Base-by-base conservation (phyloP, 2,888 invertebrate genomes). In the Drosophila parthenogenetica region DNA sequence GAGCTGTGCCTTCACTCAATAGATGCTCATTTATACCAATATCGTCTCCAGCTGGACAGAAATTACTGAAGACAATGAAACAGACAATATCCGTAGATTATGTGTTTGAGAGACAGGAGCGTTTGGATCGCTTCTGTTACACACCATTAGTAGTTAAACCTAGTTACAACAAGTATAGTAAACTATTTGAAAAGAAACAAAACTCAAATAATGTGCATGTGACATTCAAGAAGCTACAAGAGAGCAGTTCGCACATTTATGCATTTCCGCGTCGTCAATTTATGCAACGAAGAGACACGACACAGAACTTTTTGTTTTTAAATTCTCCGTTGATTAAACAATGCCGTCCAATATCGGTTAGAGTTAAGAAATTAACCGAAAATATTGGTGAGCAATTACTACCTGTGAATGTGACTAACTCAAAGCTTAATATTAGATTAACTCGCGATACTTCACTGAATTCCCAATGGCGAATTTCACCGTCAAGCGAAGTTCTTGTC, bases 31-130 rank as follows among this genome's bases (percentile, higher is more conserved):
- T 92, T 48, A 93, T 94, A 68, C 93, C 94, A 3, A 91, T 94
- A 59, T 93, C 94, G 11, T 94, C 93, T 35, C 93, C 93, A 13
- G 93, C 93, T 32, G 94, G 94, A 5, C 91, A 93, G 50, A 87
- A 93, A 45, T 83, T 94, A 60, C 89, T 93, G 14, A 93, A 93
- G 76, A 92, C 93, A 45, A 93, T 93, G n/a, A 93, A 93, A 81
- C 90, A 92, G 59, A 90, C 92, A 84, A 84, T 91, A 69, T 90
- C 90, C 4, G 89, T 91, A 70, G 93, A 92, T n/a, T 93, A 93
- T 70, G 91, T 93, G 35, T 91, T 91, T 55, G 94, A 94, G 75
- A 92, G 93, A 40, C 77, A 93, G n/a, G 94, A 94, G 42, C 92
- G 93, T 66, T 88, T 93, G 74, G 94, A 94, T 66, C 91, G 93